Evolutionary conservation across 2,797 vertebrate species (phyloP).

Genomic region (Liasis olivaceus): DNA sequence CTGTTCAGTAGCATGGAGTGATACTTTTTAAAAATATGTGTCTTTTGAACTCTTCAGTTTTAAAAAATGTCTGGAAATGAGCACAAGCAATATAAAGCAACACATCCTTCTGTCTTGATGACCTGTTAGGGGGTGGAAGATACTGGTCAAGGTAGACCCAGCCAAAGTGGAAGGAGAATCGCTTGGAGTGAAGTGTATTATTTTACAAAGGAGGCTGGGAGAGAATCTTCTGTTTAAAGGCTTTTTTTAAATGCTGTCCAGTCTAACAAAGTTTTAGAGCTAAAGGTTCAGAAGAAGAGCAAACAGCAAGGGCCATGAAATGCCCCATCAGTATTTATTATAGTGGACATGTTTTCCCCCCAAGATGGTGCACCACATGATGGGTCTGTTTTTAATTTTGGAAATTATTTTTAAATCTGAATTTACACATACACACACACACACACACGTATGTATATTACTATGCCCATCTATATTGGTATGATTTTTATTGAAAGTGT

Average conservation of each 20-base stretch:
- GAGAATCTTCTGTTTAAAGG: background rate
- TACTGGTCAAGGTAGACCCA: background rate
- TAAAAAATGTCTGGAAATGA: background rate
- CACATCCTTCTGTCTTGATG: background rate
- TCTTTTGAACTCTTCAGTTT: background rate
- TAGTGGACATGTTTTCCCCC: background rate
- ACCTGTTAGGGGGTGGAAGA: background rate
- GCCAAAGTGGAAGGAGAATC: background rate
- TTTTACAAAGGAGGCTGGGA: background rate
- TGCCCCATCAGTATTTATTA: background rate
- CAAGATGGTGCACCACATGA: background rate
- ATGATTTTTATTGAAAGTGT: too few species aligned
- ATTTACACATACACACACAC: background rate
- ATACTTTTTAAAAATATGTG: background rate
- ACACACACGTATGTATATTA: background rate
- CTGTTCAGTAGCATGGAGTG: background rate
- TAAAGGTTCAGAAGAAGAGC: background rate
- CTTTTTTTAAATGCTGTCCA: background rate
- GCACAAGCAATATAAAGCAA: background rate
- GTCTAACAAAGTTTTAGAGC: background rate
- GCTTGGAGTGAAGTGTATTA: background rate
- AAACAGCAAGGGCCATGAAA: background rate
- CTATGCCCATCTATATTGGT: background rate
- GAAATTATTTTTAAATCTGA: background rate
- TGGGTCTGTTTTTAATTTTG: background rate